Percentiles rank a stretch among this genome's conserved stretches.
Evolutionary conservation across 2,888 invertebrate species (phyloP).

Genomic region (Cephus pygmeus): DNA sequence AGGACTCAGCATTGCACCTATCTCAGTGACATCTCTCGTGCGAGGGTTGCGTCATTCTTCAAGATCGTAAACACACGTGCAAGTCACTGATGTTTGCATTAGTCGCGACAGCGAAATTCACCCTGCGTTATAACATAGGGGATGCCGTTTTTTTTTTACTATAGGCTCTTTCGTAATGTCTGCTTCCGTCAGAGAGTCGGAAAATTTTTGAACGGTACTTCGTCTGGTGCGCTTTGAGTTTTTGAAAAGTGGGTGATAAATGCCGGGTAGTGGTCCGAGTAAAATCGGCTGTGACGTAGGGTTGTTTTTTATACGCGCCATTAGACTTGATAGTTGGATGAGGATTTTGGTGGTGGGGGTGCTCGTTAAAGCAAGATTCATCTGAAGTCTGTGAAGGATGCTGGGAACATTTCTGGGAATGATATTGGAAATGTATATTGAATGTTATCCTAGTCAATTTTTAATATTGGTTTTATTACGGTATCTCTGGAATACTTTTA

Average conservation of each 20-base stretch:
- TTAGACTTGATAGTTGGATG: conserved; percentile 52
- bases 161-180: not conserved
- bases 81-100: conserved; percentile 45
- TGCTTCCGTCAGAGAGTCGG: too few species aligned
- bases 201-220: too few species aligned
- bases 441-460: not conserved
- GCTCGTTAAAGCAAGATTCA: conserved; percentile 28
- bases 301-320: conserved; percentile 53
- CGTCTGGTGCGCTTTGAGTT: not conserved
- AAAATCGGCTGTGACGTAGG: conserved; percentile 59
- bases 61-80: conserved; percentile 55
- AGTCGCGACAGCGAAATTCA: not conserved
- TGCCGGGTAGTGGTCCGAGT: conserved; percentile 36
- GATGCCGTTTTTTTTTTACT: not conserved
- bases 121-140: not conserved
- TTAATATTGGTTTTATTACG: not conserved
- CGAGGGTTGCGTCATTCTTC: conserved; percentile 23
- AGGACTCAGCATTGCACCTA: conserved; percentile 7
- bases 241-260: conserved; percentile 40
- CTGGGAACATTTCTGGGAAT: conserved; percentile 21
- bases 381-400: conserved; percentile 21
- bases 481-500: not conserved
- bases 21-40: conserved; percentile 38
- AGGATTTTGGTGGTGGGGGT: conserved; percentile 15
- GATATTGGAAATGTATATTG: conserved; percentile 10